Conservation (phyloP, 2,888 invertebrate genomes). For the Watsonalla binaria region DNA sequence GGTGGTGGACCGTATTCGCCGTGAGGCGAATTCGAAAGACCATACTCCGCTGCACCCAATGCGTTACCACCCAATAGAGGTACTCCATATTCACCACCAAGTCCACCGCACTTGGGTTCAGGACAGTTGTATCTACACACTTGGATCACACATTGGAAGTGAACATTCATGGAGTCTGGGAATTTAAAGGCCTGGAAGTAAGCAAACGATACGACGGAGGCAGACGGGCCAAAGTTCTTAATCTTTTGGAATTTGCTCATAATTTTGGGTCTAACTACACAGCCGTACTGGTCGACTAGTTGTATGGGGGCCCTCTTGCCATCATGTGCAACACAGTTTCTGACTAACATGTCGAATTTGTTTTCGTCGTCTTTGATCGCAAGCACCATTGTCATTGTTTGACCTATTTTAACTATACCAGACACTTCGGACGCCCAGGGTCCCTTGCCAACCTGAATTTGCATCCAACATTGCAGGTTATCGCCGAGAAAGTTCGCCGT, state of each 20-base stretch:
- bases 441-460: constrained; percentile 96
- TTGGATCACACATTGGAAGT: constrained; percentile 97
- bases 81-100: constrained; percentile 83
- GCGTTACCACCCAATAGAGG: constrained; percentile 81
- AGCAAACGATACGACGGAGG: constrained; percentile 95
- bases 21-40: constrained; percentile 72
- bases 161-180: constrained; percentile 97
- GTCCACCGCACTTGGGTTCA: constrained; percentile 91
- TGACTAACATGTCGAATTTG: constrained; percentile 96
- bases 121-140: constrained; percentile 96
- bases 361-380: constrained; percentile 97
- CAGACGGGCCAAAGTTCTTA: constrained; percentile 96
- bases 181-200: constrained; percentile 98
- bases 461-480: constrained; percentile 98
- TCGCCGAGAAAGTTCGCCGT: constrained; percentile 97
- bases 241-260: constrained; percentile 98
- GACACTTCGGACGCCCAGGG: constrained; percentile 98
- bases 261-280: constrained; percentile 95
- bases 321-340: constrained; percentile 96
- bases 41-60: constrained; percentile 81
- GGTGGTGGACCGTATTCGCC: constrained; percentile 86
- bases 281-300: constrained; percentile 94
- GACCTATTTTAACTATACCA: constrained; percentile 96
- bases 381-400: constrained; percentile 97
- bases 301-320: constrained; percentile 96